Evolutionary conservation across 2,113 vertebrate species (phyloP).

Genomic region (Tyrannus savana): DNA sequence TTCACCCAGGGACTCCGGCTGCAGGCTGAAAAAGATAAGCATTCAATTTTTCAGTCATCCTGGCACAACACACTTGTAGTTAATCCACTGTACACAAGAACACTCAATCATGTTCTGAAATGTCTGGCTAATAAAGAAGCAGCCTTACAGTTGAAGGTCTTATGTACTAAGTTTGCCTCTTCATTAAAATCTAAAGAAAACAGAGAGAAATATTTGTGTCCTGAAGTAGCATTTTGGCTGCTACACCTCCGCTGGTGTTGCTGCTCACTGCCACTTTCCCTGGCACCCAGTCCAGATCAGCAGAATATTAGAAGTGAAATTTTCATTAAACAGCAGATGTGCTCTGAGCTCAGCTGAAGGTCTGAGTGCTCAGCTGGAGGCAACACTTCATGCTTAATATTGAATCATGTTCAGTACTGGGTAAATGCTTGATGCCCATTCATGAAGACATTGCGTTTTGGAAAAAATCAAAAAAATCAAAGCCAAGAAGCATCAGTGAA

Average conservation of each 20-base stretch:
- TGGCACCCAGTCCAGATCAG: neutral
- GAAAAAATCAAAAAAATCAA: neutral
- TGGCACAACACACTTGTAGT: fast-evolving
- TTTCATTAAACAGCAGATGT: neutral
- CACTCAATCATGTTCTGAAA: neutral
- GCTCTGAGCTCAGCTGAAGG: neutral
- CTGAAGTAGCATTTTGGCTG: neutral
- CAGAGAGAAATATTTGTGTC: neutral
- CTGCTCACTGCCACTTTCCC: neutral
- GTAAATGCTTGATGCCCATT: neutral
- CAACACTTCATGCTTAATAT: neutral
- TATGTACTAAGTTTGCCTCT: neutral
- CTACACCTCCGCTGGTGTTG: neutral
- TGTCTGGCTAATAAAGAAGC: neutral
- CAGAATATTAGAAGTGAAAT: neutral
- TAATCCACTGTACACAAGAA: neutral
- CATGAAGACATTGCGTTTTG: neutral
- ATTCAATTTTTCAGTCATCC: neutral
- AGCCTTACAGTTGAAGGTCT: neutral
- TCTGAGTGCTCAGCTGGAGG: neutral
- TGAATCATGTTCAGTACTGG: neutral
- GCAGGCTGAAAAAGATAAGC: neutral
- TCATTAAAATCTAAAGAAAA: neutral
- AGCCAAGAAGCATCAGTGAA: neutral
- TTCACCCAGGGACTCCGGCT: neutral